Evolutionary conservation across 2,113 vertebrate genomes (phyloP), one percentile per base, ranked within the genome.

Genomic region (Australoheros scitulus): DNA sequence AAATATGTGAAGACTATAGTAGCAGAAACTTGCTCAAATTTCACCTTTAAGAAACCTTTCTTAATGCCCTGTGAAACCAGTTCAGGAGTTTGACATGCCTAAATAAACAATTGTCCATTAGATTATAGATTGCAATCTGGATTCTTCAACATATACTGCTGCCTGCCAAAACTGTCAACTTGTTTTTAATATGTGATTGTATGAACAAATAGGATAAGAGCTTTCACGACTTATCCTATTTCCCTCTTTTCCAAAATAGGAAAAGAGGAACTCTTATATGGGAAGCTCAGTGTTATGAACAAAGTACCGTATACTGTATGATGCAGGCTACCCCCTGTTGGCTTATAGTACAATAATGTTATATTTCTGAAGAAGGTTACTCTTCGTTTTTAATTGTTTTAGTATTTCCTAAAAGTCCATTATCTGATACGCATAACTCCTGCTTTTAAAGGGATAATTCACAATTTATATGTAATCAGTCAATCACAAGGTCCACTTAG

Each of bases 271-370:
- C 17, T 18, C 64, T 58, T 76, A 36, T 17, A 4, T 17, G 34
- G 41, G n/a, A 8, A 76, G 61, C 26, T 47, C 52, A 55, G 32
- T 80, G 47, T 43, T 80, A 22, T 76, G 20, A 58, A 64, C 20
- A 57, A 20, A 79, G 15, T 32, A 22, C 41, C 47, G 29, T 68
- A 50, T 47, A 36, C 20, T 11, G 55, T 7, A 61, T 55, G 43
- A 11, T 22, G 60, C 65, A n/a, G 43, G 3, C 17, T 81, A 91
- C 91, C 91, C 86, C 74, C 87, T 91, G 65, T 84, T 93, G 87
- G 89, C 36, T 79, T 55, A 41, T 5, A 32, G 6, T 22, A 58
- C 43, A 11, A n/a, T 6, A 22, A 43, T 22, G 24, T 78, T 24
- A 18, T 22, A 47, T 60, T n/a, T 65, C n/a, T 58, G 61, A 61